Base-by-base conservation (phyloP, 2,113 vertebrate species). In the Tragelaphus strepsiceros region DNA sequence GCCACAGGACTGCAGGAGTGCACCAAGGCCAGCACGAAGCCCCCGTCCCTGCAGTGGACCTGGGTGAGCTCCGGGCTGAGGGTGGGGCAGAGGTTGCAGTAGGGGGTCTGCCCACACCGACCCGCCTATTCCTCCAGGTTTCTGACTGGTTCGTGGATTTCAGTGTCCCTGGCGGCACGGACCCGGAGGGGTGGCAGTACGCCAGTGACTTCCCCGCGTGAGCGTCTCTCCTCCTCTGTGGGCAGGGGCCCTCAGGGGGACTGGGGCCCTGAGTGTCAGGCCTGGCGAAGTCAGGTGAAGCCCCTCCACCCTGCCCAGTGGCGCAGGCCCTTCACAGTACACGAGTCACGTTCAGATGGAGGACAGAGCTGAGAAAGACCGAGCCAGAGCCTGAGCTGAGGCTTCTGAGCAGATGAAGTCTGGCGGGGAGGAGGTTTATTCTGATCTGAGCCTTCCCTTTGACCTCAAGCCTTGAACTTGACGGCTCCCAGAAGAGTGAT, bases 151-250 rank as follows among this genome's bases (percentile, higher is more conserved):
- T 98, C 1, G 97, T 99, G 6, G 99, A 99, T 98, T 99, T 99
- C 97, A 98, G 98, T 21, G 88, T 99, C 4, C 97, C 99, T 0
- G 99, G 99, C 0, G 99, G 99, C 91, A 99, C 99, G 0, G 99
- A 99, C 97, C 98, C 98, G 81, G 99, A 99, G 62, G 99, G 99
- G 91, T 99, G 99, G 99, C 99, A 99, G 96, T 99, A 99, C 0
- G 99, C 99, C 81, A 99, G 99, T 6, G 99, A 99, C 98, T 99
- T 99, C 93, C 99, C 99, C 82, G 99, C 99, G 99, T 99, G 98
- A 98, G 99, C 30, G 28, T 24, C 83, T 89, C 71, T 35, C 22
- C 30, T 78, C 46, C 21, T 24, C 39, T 6, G 0, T 2, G 46
- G 30, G 58, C 46, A 9, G 4, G 17, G 54, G 58, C 46, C 14